phyloP scores from a whole-genome alignment of 2,888 invertebrate species.

The Ormyrus rosae region DNA sequence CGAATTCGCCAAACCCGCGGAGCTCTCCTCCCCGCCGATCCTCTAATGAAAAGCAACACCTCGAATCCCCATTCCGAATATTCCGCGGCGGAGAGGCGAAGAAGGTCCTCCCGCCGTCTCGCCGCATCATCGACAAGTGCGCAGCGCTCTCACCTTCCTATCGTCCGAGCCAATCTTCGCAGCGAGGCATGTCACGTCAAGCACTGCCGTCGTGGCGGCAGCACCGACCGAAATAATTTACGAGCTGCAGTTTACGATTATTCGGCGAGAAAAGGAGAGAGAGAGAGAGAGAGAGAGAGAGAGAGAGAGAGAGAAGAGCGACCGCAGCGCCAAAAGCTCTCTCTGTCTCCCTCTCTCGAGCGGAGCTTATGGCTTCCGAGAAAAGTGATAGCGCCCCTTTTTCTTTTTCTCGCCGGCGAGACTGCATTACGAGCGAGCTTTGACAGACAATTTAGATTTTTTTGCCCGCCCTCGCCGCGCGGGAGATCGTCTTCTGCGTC shows the following conservation, averaged over 20 bases:
- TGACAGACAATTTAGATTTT: constrained; percentile 30
- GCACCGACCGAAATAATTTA: constrained; percentile 42
- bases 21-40: too few relatives aligned
- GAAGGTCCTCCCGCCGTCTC: too few relatives aligned
- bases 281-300: too few relatives aligned
- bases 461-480: background rate
- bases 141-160: too few relatives aligned
- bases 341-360: background rate
- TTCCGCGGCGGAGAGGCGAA: too few relatives aligned
- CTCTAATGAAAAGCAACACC: too few relatives aligned
- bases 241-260: constrained; percentile 52
- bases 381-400: constrained; percentile 33
- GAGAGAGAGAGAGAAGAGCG: background rate
- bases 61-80: too few relatives aligned
- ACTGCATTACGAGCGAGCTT: constrained; percentile 27
- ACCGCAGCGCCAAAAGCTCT: constrained; percentile 31
- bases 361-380: constrained; percentile 52
- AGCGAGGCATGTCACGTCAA: too few relatives aligned
- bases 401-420: constrained; percentile 10
- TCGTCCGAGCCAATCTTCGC: too few relatives aligned
- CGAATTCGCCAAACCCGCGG: background rate
- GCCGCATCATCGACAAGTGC: too few relatives aligned
- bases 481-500: background rate
- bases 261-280: background rate
- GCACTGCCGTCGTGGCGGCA: too few relatives aligned